These are phyloP conservation scores for Thelaira solivaga DNA, from an alignment of 2,888 invertebrate genomes.

Conservation along the genomic window DNA sequence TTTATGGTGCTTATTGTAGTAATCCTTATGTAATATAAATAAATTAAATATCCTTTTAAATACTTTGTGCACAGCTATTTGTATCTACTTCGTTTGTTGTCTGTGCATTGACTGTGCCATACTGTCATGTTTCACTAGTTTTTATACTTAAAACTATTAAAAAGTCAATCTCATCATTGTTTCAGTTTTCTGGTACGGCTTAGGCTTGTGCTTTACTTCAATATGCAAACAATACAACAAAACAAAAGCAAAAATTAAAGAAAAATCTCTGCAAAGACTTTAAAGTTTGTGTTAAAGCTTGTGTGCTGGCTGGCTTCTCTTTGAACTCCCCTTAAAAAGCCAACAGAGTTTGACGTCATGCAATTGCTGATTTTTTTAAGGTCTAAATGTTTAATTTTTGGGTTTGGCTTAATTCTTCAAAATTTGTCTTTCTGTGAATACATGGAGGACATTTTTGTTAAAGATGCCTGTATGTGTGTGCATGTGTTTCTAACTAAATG, in stretches of 20 bases:
- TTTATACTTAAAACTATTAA: conserved; percentile 69
- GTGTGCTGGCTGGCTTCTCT: conserved; percentile 22
- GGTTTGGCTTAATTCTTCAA: conserved; percentile 43
- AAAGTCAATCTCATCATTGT: conserved; percentile 41
- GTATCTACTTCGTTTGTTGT: conserved; percentile 64
- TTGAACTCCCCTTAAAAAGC: conserved; percentile 10
- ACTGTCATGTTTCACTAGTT: conserved; percentile 67
- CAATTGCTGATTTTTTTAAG: background rate
- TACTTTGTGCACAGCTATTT: conserved; percentile 3
- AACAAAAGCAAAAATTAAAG: too few species aligned
- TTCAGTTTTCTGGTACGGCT: conserved; percentile 25
- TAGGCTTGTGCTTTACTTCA: conserved; percentile 49
- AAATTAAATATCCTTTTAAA: conserved; percentile 53
- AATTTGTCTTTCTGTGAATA: conserved; percentile 67
- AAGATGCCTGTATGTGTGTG: too few species aligned
- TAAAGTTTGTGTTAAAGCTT: background rate
- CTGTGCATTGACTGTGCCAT: conserved; percentile 72
- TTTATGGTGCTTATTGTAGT: conserved; percentile 27
- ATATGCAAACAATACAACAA: conserved; percentile 38
- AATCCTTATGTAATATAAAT: conserved; percentile 58
- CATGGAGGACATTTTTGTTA: conserved; percentile 62
- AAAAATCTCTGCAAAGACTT: conserved; percentile 44
- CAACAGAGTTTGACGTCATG: conserved; percentile 27
- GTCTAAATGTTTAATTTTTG: background rate
- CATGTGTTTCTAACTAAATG: too few species aligned